Base-by-base conservation (phyloP, 2,113 vertebrate species). In the Zootoca vivipara region DNA sequence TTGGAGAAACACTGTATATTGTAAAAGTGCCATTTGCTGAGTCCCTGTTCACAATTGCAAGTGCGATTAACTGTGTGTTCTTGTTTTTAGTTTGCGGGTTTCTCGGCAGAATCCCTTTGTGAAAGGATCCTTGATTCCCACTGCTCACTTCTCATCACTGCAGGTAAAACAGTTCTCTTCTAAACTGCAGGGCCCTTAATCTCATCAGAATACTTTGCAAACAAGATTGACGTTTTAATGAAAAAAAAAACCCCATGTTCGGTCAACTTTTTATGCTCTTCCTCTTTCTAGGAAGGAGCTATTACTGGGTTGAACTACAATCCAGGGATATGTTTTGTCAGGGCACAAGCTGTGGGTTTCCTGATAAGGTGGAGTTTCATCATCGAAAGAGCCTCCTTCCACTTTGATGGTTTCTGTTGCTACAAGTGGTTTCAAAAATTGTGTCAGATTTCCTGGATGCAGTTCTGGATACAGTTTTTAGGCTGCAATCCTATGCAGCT, bases 61-160 rank as follows among this genome's bases (percentile, higher is more conserved):
- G 13, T 65, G 24, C 77, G 38, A 58, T 78, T 78, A 64, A 78
- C 20, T 72, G 10, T 82, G 26, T 88, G 56, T 90, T 79, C 67
- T 82, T 90, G 52, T 83, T 84, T 82, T 82, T 94, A 99, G 99
- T 99, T 99, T 94, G 99, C 99, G 94, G 99, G 99, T 26, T 99
- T 99, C 94, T 99, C 99, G 2, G 96, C 99, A 1, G 98, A 99
- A 78, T 98, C 99, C 62, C 97, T 99, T 3, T 98, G 98, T 30
- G 99, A 99, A 92, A 95, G 99, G 93, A 99, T 99, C 94, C 72
- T 99, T 26, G 98, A 99, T 95, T 98, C 98, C 0, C 92, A 96
- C 77, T 99, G 98, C 89, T 98, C 96, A 1, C 96, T 99, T 88
- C 98, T 99, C 89, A 92, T 99, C 94, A 99, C 99, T 0, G 97